A percentile compares a stretch with the other conserved stretches of the same genome.
Conservation (phyloP, 2,888 invertebrate species). For the Nomada ruficornis region DNA sequence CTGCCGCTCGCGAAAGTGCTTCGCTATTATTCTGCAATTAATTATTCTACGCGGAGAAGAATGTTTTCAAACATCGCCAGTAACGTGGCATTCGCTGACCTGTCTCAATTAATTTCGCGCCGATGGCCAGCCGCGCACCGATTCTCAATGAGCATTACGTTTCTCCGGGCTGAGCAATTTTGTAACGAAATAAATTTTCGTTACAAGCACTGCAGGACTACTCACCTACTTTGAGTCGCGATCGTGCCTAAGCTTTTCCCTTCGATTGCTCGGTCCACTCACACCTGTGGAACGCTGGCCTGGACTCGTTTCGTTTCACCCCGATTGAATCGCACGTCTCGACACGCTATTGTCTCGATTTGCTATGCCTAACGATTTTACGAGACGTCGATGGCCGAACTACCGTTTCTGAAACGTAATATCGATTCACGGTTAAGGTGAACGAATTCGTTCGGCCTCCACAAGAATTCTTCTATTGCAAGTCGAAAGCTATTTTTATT, state of each 20-base stretch:
- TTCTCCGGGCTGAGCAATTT: too few relatives aligned
- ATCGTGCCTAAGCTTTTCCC: not conserved
- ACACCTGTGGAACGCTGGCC: slow-evolving; percentile 19
- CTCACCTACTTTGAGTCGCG: slow-evolving; percentile 23
- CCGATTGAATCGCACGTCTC: slow-evolving; percentile 9
- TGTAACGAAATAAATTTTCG: too few relatives aligned
- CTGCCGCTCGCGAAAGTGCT: not conserved
- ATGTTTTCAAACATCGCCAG: slow-evolving; percentile 55
- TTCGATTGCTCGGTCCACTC: not conserved
- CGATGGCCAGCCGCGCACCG: slow-evolving; percentile 46
- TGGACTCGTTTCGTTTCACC: slow-evolving; percentile 34
- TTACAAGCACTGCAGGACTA: not conserved
- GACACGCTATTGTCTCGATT: slow-evolving; percentile 16
- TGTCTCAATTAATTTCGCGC: slow-evolving; percentile 54
- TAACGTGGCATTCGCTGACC: slow-evolving; percentile 26
- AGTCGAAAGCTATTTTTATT: too few relatives aligned
- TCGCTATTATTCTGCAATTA: too few relatives aligned
- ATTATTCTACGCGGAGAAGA: not conserved
- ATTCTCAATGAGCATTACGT: slow-evolving; percentile 5
- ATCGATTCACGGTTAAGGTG: not conserved
- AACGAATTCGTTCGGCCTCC: not conserved
- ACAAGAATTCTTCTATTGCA: too few relatives aligned
- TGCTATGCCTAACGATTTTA: slow-evolving; percentile 12
- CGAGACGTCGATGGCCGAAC: not conserved
- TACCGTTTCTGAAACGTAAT: slow-evolving; percentile 18